These are phyloP conservation scores for Eptesicus fuscus DNA, from an alignment of 2,113 vertebrate genomes.

Conservation along the genomic window DNA sequence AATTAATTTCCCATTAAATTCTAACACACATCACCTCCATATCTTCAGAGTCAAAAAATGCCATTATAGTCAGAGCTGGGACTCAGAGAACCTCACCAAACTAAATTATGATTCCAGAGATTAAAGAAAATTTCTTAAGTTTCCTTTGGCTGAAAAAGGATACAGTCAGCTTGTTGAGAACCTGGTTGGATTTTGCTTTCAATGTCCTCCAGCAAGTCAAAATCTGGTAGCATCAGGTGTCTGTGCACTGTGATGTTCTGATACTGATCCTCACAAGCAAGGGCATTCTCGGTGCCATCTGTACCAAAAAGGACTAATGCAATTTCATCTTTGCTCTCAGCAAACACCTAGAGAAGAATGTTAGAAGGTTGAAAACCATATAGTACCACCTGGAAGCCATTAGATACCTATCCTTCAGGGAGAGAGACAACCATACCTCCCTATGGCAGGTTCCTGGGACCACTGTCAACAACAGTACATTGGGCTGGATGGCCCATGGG, in stretches of 20 bases:
- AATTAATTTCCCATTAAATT: neutral
- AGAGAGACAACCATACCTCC: neutral
- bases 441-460: neutral
- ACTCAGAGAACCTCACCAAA: neutral
- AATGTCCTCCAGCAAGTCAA: constrained; percentile 93
- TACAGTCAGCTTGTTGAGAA: constrained; percentile 92
- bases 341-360: constrained; percentile 88
- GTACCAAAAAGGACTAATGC: constrained; percentile 95
- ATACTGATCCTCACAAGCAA: constrained; percentile 87
- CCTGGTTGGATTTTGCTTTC: constrained; percentile 85
- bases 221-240: constrained; percentile 90
- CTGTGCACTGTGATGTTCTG: constrained; percentile 91
- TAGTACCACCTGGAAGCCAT: neutral
- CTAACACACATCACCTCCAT: neutral
- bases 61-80: neutral
- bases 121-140: constrained; percentile 5
- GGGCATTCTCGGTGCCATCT: constrained; percentile 85
- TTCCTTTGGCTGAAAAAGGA: constrained; percentile 83
- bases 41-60: constrained; percentile 3
- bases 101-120: neutral
- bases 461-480: neutral
- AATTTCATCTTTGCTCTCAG: constrained; percentile 93
- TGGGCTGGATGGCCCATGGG: neutral
- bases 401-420: neutral
- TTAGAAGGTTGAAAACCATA: neutral